Base-by-base conservation (phyloP, 1,140 invertebrate genomes). In the Halesus radiatus region DNA sequence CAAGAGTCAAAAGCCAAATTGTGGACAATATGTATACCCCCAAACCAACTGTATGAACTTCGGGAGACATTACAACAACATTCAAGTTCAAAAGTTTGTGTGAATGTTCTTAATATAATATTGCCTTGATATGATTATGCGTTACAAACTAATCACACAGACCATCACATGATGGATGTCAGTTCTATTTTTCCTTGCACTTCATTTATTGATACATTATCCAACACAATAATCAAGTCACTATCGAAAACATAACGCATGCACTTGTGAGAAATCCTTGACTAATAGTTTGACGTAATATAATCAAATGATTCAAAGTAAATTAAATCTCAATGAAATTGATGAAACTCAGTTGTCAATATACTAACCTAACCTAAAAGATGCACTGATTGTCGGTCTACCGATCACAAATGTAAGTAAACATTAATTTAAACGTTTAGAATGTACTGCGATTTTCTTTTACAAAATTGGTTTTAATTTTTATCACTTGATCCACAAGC, bases 21-120 rank as follows among this genome's bases (percentile, higher is more conserved):
- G 87, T 81, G 23, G 84, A 85, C 79, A 89, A 83, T 78, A 88
- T 84, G 84, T 89, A 90, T 26, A 88, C 85, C 56, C 87, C 87
- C 6, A 86, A 80, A 84, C 88, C 88, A 70, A 80, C 76, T 18
- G 81, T 22, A 15, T 80, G 81, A 66, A 13, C 80, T 72, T 83
- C 81, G 13, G 79, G 52, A 75, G 75, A 74, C 81, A 83, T 83
- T 66, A 80, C 73, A 10, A 16, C 8, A 70, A 20, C 7, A 13
- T 45, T 16, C n/a, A n/a, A 29, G 6, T 64, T 7, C n/a, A n/a
- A 29, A 66, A 66, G 26, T 37, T 66, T 32, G 3, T 16, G 32
- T 66, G 26, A 60, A 60, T 22, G 20, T 60, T 60, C 20, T 7
- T 18, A 60, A 60, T 60, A 66, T 66, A 37, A 66, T 66, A 13